Conservation (phyloP, 2,888 invertebrate genomes). For the Metellina segmentata region DNA sequence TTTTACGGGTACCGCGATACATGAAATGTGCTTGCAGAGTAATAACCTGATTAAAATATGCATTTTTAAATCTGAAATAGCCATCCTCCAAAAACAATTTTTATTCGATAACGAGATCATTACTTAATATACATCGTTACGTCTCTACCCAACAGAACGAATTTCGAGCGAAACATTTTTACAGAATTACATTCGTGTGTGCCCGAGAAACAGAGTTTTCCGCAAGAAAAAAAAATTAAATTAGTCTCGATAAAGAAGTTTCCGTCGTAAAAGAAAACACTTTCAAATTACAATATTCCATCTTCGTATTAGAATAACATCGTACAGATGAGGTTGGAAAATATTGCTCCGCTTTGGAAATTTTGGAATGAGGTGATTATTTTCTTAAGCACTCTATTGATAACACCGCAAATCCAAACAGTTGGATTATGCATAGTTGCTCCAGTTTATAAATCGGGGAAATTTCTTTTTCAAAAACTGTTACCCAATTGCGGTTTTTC, state of each 20-base stretch:
- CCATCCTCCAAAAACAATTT: too few species aligned
- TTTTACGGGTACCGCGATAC: too few species aligned
- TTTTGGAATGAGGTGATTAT: background rate
- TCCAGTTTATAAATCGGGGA: background rate
- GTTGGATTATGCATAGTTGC: background rate
- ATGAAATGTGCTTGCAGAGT: too few species aligned
- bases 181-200: too few species aligned
- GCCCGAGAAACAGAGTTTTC: background rate
- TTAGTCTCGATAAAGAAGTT: background rate
- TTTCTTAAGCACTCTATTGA: background rate
- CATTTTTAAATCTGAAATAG: too few species aligned
- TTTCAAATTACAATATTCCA: background rate
- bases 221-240: background rate
- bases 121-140: too few species aligned
- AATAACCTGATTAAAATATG: too few species aligned
- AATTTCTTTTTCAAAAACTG: too few species aligned
- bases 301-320: background rate
- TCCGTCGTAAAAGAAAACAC: background rate
- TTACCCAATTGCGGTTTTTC: too few species aligned
- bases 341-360: background rate
- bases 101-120: too few species aligned
- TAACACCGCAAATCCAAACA: background rate
- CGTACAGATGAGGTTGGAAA: background rate
- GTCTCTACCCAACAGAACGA: too few species aligned
- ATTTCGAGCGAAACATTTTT: too few species aligned